Evolutionary conservation across 2,113 vertebrate species (phyloP), one percentile per base, ranked within the genome.

Genomic region (Oncorhynchus mykiss): DNA sequence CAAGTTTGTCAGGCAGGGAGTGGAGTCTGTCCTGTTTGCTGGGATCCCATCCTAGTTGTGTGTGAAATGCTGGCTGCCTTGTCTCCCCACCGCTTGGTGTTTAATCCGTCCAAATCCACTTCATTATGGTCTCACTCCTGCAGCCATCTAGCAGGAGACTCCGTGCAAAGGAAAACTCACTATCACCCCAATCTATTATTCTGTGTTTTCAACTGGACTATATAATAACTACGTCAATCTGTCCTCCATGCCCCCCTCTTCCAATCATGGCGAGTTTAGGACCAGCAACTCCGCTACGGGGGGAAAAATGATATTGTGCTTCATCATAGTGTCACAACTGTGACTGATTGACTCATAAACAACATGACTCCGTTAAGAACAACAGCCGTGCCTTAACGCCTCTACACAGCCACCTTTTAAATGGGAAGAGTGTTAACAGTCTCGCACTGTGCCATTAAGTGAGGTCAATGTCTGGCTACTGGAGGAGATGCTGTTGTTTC

Each of bases 31-130:
- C 45, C 77, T 48, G 84, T 82, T 77, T 78, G 74, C 83, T 73
- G 64, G 71, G 80, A 83, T 82, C 80, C 73, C 85, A 78, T 83
- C 86, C 87, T 66, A 84, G 76, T 76, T 72, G 84, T 87, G 86
- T 77, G 78, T 72, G 84, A 88, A 80, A 75, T 78, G 77, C 84
- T 91, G 90, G 89, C 89, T 84, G 89, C 83, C 88, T 83, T 82
- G 80, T 82, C 78, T 72, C 82, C 74, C 54, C 82, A 72, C 81
- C 85, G 87, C 90, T 91, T 79, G 87, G 89, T 73, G 87, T 78
- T 73, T 89, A 89, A 93, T 91, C 89, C 78, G 22, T 85, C 82
- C 84, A 89, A 91, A 91, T 91, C 88, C 73, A 76, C 81, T 84
- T 88, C 77, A 88, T 93, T 89, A 89, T 86, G 78, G 84, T 78